Evolutionary conservation across 1,140 invertebrate species (phyloP).

Genomic region (Caenorhabditis inopinata): DNA sequence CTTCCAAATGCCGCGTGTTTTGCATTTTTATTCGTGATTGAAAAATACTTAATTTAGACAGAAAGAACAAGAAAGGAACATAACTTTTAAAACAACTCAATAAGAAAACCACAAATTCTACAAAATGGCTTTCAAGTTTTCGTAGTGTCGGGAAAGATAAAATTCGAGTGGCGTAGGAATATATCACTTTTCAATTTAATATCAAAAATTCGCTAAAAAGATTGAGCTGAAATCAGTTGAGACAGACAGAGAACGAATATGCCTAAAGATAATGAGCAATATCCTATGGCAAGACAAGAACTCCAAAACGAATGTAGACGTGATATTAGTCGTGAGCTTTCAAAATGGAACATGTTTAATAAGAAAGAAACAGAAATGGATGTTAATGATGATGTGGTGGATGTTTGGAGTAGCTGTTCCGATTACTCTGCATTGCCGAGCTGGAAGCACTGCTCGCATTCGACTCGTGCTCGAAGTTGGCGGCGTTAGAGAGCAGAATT

Average conservation of each 20-base stretch:
- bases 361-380: not conserved
- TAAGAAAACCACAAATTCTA: too few relatives aligned
- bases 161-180: conserved; percentile 1
- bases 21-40: too few relatives aligned
- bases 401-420: not conserved
- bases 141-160: too few relatives aligned
- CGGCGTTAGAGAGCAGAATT: not conserved
- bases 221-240: not conserved
- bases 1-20: too few relatives aligned
- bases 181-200: too few relatives aligned
- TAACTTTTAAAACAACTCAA: too few relatives aligned
- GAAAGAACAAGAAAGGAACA: too few relatives aligned
- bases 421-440: not conserved
- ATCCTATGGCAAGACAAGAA: conserved; percentile 19
- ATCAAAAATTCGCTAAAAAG: not conserved
- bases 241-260: not conserved
- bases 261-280: not conserved
- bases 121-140: too few relatives aligned
- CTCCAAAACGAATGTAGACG: conserved; percentile 12
- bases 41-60: too few relatives aligned
- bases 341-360: not conserved
- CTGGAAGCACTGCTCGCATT: not conserved
- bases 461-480: conserved; percentile 12
- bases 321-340: not conserved
- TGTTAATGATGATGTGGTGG: not conserved